Evolutionary conservation across 2,113 vertebrate species (phyloP), one percentile per base, ranked within the genome.

Genomic region (Scomber colias): DNA sequence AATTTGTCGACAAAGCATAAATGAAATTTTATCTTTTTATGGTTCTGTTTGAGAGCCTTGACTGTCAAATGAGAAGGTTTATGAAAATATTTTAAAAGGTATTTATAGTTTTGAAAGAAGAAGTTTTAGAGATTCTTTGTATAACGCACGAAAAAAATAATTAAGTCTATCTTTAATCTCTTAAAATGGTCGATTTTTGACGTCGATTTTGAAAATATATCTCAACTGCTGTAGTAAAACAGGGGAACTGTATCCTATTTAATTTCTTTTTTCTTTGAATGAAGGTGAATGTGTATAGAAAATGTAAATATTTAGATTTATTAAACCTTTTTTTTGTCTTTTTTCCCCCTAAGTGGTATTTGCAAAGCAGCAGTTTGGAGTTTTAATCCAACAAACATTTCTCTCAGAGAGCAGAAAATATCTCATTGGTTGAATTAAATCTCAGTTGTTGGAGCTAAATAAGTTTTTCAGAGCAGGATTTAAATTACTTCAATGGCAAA

Each of bases 71-170:
- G 49, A 77, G 48, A 83, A 82, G 48, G 75, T 84, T 82, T 85
- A 73, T 75, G 40, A 65, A 44, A 65, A 81, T 85, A 89, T 89
- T 86, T 85, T 80, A 72, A 69, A 27, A 75, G 46, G 77, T 90
- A 90, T 92, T 92, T 93, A 89, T 90, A 90, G 89, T 90, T 92
- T 92, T 92, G 48, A 90, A 57, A 62, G 35, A 62, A 90, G 82
- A 84, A 19, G 35, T 85, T 85, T 82, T 84, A 91, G 87, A 87
- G 75, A 83, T 89, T 87, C 16, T 92, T 92, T 93, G 69, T 89
- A 88, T 66, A 56, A 75, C 56, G 55, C 5, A 50, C 24, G 24
- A 27, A 27, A 27, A 27, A 27, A 46, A 57, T 63, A 84, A 83
- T 84, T 60, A 70, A 83, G 61, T n/a, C 46, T 75, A 79, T 79